Percentiles rank a stretch among this genome's conserved stretches.
Conservation (phyloP, 1,140 invertebrate species). For the Onthophagus taurus region DNA sequence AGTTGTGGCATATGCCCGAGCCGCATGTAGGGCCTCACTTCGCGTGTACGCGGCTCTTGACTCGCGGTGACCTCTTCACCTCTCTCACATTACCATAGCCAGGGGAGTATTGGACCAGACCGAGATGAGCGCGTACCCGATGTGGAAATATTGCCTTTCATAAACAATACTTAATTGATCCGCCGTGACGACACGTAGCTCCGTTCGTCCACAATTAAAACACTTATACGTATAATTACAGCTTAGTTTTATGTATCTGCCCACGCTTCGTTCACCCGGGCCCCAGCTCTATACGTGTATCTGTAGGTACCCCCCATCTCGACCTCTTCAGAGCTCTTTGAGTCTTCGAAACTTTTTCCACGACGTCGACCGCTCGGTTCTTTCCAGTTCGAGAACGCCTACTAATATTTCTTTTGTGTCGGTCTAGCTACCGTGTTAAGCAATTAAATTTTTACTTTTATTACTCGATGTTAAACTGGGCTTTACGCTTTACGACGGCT, state of each 20-base stretch:
- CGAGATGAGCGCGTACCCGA: conserved; percentile 12
- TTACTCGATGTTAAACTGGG: too few species aligned
- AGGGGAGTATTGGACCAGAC: conserved; percentile 23
- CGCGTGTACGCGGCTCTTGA: conserved; percentile 32
- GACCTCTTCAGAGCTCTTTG: too few species aligned
- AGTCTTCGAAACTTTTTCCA: too few species aligned
- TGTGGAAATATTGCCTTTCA: not conserved
- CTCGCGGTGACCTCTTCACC: conserved; percentile 35
- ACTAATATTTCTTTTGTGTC: too few species aligned
- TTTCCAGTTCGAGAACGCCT: too few species aligned
- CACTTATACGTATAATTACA: conserved; percentile 36
- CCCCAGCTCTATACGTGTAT: too few species aligned
- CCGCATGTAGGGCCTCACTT: conserved; percentile 4
- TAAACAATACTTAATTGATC: conserved; percentile 18
- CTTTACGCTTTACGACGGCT: too few species aligned
- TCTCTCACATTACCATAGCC: conserved; percentile 37
- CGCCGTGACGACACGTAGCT: conserved; percentile 28
- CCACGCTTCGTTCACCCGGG: conserved; percentile 20
- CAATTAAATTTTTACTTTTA: too few species aligned
- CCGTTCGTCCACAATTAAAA: conserved; percentile 35
- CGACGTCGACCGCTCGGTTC: too few species aligned
- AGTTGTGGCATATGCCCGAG: not conserved
- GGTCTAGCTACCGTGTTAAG: too few species aligned
- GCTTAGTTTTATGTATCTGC: conserved; percentile 31
- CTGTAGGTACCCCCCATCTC: too few species aligned